Evolutionary conservation across 2,113 vertebrate species (phyloP).

Genomic region (Lophotis ruficrista): DNA sequence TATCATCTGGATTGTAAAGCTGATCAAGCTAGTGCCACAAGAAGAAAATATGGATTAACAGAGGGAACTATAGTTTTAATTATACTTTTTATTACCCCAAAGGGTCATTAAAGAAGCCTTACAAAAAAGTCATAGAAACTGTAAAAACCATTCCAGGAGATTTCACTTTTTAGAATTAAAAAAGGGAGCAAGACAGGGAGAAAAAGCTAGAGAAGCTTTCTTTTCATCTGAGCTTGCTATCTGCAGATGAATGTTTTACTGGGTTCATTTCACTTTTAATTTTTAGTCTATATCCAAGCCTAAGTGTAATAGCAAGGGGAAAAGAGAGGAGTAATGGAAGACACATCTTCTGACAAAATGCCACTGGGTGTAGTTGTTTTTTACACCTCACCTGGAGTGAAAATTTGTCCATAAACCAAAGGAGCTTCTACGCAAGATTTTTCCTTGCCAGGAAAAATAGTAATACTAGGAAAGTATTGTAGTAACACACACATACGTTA

Average conservation of each 20-base stretch:
- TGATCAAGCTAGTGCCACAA: neutral
- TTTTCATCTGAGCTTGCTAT: neutral
- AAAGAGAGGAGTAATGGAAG: neutral
- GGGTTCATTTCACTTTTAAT: slow-evolving; percentile 33
- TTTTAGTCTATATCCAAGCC: slow-evolving; percentile 41
- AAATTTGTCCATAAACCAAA: neutral
- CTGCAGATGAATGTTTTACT: slow-evolving; percentile 26
- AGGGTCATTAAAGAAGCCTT: slow-evolving; percentile 26
- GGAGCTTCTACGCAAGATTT: neutral
- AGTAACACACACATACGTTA: neutral
- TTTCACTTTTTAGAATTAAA: slow-evolving; percentile 16
- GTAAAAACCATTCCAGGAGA: slow-evolving; percentile 19
- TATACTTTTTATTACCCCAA: slow-evolving; percentile 27
- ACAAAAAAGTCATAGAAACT: neutral
- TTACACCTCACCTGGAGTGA: neutral
- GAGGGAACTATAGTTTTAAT: slow-evolving; percentile 11
- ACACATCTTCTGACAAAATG: neutral
- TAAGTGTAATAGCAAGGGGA: neutral
- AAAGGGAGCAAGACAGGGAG: neutral
- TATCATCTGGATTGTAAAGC: neutral
- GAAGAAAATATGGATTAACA: slow-evolving; percentile 36
- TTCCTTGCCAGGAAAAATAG: neutral
- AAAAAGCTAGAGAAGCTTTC: neutral
- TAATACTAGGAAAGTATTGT: neutral
- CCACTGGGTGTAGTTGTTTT: neutral